Evolutionary conservation across 2,797 vertebrate species (phyloP).

Genomic region (Megalops cyprinoides): DNA sequence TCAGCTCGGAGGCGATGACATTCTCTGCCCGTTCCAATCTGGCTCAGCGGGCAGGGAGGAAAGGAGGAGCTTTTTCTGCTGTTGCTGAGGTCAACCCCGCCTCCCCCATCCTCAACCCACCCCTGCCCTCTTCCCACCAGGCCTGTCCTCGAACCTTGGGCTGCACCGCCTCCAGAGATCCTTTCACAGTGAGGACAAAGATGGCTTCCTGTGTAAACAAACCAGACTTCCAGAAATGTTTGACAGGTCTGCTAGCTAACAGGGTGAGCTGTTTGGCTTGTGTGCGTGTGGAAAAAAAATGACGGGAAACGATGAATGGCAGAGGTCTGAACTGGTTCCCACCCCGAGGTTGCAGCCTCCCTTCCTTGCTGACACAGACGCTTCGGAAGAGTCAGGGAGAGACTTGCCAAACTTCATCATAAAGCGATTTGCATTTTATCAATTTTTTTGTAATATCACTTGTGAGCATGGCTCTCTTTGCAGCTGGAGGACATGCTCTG

Average conservation of each 20-base stretch:
- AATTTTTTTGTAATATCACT: too few species aligned
- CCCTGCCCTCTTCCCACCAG: not conserved
- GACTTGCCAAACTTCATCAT: too few species aligned
- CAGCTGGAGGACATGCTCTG: too few species aligned
- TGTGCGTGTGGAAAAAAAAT: conserved; percentile 18
- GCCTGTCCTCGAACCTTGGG: not conserved
- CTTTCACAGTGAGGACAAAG: conserved; percentile 56
- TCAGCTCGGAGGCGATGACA: not conserved
- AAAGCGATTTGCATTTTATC: too few species aligned
- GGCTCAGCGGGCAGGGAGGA: not conserved
- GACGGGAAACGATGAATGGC: conserved; percentile 18
- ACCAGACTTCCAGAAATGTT: conserved; percentile 64
- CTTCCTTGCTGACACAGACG: conserved; percentile 1
- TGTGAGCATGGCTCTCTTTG: too few species aligned
- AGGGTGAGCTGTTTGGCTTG: too few species aligned
- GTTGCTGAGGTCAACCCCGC: too few species aligned
- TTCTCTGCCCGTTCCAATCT: not conserved
- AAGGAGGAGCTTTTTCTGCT: too few species aligned
- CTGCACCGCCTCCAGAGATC: conserved; percentile 34
- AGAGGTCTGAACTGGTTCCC: conserved; percentile 2
- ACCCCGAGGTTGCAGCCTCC: not conserved
- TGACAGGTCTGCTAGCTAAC: conserved; percentile 61
- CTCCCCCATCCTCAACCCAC: not conserved
- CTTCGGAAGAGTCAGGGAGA: too few species aligned
- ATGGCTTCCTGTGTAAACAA: conserved; percentile 64